Base-by-base conservation (phyloP, 2,113 vertebrate species). In the Xenopus borealis region DNA sequence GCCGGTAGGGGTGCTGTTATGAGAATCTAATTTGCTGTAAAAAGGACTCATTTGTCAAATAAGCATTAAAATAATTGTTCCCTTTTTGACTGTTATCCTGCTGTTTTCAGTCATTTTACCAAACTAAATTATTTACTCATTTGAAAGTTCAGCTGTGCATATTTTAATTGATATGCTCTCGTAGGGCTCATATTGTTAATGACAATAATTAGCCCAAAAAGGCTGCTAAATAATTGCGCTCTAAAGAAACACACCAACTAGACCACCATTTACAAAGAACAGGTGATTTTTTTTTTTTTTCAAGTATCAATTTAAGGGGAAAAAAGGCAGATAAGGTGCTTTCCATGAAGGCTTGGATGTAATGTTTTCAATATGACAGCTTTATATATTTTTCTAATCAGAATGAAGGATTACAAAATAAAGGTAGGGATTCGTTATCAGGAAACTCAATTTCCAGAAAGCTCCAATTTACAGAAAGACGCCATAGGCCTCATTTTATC, bases 51-150 rank as follows among this genome's bases (percentile, higher is more conserved):
- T 94, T 94, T 94, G 93, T 96, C 94, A 94, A 92, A 93, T 91
- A 92, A 89, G 95, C 93, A 94, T 97, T 96, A 95, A 93, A 96
- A 96, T 97, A 96, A 98, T 96, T 93, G 94, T 96, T 97, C 95
- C 95, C 94, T 87, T 94, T 95, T 94, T 94, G 94, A 94, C 94
- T 94, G 92, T 95, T 96, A 95, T 87, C 93, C 91, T 93, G 92
- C 94, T 95, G 94, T 94, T 96, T 95, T 92, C 88, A 91, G 90
- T 94, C 93, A 93, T 93, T 96, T 95, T 92, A 87, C 88, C 90
- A 92, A 94, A 93, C 91, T 91, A 95, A 97, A 96, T 92, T 92
- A 96, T 95, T 93, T 93, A 93, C 91, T 96, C 92, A 91, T 94
- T 91, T 91, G 88, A 90, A 89, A 88, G 87, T 93, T 94, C 91